phyloP scores from a whole-genome alignment of 1,140 invertebrate genomes.

The Archivesica marissinica region DNA sequence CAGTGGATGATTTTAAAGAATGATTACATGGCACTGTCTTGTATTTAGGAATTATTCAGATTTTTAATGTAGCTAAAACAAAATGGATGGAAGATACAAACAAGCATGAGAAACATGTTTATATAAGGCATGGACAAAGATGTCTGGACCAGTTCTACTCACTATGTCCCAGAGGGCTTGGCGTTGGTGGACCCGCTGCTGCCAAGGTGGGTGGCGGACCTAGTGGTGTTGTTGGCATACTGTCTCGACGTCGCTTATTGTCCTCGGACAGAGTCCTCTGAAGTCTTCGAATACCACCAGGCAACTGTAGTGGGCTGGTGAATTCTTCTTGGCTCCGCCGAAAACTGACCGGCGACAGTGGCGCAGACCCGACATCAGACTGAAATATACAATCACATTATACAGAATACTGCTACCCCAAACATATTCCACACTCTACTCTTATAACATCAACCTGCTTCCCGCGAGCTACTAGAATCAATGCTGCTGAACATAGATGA shows the following conservation, averaged over 20 bases:
- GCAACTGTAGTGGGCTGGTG: conserved; percentile 73
- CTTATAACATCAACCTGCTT: too few species aligned
- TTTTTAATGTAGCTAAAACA: too few species aligned
- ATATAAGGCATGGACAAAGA: too few species aligned
- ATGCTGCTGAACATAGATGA: too few species aligned
- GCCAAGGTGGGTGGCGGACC: conserved; percentile 27
- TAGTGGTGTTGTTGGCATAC: conserved; percentile 81
- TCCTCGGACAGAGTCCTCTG: conserved; percentile 84
- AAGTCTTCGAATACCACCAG: conserved; percentile 80
- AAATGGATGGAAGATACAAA: too few species aligned
- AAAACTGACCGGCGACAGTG: conserved; percentile 73
- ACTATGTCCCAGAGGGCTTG: conserved; percentile 73
- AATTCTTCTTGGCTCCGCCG: conserved; percentile 78
- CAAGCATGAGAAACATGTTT: too few species aligned
- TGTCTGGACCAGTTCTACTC: too few species aligned
- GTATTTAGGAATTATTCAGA: too few species aligned
- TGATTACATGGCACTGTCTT: too few species aligned
- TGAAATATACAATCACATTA: conserved; percentile 65
- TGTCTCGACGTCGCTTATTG: conserved; percentile 81
- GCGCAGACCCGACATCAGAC: conserved; percentile 79
- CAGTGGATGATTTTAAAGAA: too few species aligned
- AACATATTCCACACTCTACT: too few species aligned
- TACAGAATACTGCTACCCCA: neutral
- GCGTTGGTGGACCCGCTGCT: conserved; percentile 29
- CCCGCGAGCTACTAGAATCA: too few species aligned